Base-by-base conservation (phyloP, 53 echinoderm and acorn worm genomes). In the Patiria pectinifera region DNA sequence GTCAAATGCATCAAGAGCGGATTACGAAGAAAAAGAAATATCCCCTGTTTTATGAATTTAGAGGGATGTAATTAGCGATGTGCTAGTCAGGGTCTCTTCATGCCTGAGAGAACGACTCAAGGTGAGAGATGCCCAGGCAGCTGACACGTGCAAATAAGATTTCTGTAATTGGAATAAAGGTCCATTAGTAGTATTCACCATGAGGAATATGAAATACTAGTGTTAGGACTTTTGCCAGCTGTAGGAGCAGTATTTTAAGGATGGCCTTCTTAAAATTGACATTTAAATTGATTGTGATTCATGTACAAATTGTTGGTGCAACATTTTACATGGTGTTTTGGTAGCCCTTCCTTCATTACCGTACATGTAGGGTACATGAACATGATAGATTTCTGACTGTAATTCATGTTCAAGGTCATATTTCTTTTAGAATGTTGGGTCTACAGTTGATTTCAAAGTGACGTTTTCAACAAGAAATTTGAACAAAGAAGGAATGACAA, bases 1-100 rank as follows among this genome's bases (percentile, higher is more conserved):
- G 45, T 45, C 85, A 66, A 21, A 85, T 46, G 12, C 45, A 48
- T 45, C 85, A 85, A 53, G 85, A 14, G 85, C 16, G 15, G 71
- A 74, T 47, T 75, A 71, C 22, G 13, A 71, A 22, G 71, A 71
- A 86, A n/a, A 53, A 15, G 74, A 86, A 53, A 48, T 45, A 10
- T 24, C 45, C 74, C 74, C 74, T 48, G 75, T 86, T 86, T 86
- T 71, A 72, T 71, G 53, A 71, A 71, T 86, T 48, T 86, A 22
- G 44, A 86, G 86, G 62, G 21, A 48, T 86, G 86, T 86, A 70
- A 86, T 86, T 86, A 86, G 86, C 23, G 86, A 72, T 86, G 71
- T 47, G 70, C n/a, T 47, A 15, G 48, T 43, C 43, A 26, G 86
- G 48, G 71, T 35, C 43, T 74, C 49, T 72, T 22, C 86, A 71